phyloP scores from a whole-genome alignment of 92 coral and sea anemone species.

The Metridium senile region DNA sequence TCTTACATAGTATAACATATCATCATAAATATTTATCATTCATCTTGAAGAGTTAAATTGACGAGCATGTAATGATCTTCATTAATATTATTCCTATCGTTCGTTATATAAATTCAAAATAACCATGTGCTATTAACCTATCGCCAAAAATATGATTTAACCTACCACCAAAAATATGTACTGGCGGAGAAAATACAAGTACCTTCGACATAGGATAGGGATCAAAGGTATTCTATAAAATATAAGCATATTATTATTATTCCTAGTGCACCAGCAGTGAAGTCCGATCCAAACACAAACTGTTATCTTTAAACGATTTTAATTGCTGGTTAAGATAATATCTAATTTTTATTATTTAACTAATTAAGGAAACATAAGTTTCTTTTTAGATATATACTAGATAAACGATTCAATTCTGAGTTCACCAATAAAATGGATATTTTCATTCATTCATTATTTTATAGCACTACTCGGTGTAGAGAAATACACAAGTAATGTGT shows the following conservation, averaged over 20 bases:
- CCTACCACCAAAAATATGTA: background rate
- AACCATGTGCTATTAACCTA: background rate
- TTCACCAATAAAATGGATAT: no score
- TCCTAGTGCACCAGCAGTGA: no score
- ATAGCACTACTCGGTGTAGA: no score
- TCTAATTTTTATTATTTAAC: no score
- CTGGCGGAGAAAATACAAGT: slow-evolving; percentile 17
- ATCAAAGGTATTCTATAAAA: background rate
- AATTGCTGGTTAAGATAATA: no score
- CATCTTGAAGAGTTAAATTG: slow-evolving; percentile 6
- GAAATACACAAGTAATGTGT: no score
- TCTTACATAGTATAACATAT: background rate
- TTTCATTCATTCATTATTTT: no score
- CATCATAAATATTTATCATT: background rate
- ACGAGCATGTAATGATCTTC: background rate
- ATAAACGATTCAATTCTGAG: no score
- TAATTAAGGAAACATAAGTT: no score
- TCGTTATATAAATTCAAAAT: background rate
- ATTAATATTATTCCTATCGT: background rate
- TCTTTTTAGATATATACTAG: no score
- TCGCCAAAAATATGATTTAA: background rate
- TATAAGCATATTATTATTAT: background rate
- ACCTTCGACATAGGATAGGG: slow-evolving; percentile 11
- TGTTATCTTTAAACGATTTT: no score
- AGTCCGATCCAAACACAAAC: no score